Evolutionary conservation across 2,113 vertebrate genomes (phyloP), one percentile per base, ranked within the genome.

Genomic region (Cricetomys ansorgei): DNA sequence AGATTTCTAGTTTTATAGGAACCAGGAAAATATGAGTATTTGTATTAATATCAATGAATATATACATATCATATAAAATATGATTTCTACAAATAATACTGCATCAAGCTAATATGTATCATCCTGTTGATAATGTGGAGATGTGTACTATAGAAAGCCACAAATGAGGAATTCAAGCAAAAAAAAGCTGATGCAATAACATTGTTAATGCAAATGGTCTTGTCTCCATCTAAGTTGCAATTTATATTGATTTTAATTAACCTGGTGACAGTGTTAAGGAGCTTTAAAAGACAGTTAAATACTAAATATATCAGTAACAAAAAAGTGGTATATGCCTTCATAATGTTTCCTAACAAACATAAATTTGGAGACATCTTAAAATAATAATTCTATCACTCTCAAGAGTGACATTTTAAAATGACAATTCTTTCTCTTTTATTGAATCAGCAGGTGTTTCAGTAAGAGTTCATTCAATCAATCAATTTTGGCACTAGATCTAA

Each of bases 381-480:
- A 57, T 17, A 87, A 77, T 3, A 91, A 40, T 86, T 76, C 84
- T 93, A 72, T 89, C 50, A 79, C 48, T n/a, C n/a, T n/a, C n/a
- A n/a, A n/a, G n/a, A n/a, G n/a, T n/a, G 67, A 81, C 10, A 86
- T 13, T 16, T 6, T 43, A 91, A 88, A 73, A 57, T 17, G 83
- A 77, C 4, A 91, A 40, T 86, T 76, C 84, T 93, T 67, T 89
- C 50, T 75, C 48, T 81, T 77, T 89, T 50, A 75, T 62, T 86
- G 37, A 96, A 83, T 76, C 86, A 87, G 65, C 73, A 96, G 57
- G n/a, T 89, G 50, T 69, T 95, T 94, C 62, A 96, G 91, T 97
- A 23, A 86, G 91, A 67, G 55, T 59, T 91, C 87, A 67, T 64
- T 92, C 57, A 88, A 91, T 91, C 75, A 88, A 23, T 48, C 53